phyloP scores from a whole-genome alignment of 2,113 vertebrate species.

The Saguinus midas region DNA sequence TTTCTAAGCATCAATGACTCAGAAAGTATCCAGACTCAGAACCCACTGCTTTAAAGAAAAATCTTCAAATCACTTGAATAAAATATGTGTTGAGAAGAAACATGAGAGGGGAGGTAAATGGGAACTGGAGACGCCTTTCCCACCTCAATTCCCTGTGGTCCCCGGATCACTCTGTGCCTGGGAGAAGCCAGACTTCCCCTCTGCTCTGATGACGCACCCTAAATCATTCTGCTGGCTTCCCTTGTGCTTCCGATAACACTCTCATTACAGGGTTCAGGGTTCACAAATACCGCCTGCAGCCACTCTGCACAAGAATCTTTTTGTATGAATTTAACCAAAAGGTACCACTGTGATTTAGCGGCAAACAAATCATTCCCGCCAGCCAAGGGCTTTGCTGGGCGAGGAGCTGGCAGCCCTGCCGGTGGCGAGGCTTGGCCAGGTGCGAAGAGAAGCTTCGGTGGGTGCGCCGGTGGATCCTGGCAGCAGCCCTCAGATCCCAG shows the following conservation, averaged over 20 bases:
- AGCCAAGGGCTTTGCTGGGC: not conserved
- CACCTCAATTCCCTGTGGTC: rapidly evolving
- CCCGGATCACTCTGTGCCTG: rapidly evolving
- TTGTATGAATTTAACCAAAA: not conserved
- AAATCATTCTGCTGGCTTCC: rapidly evolving
- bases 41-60: rapidly evolving
- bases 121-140: rapidly evolving
- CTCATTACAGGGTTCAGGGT: rapidly evolving
- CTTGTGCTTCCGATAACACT: not conserved
- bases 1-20: not conserved
- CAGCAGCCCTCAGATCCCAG: slow-evolving; percentile 3
- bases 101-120: rapidly evolving
- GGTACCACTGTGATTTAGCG: not conserved
- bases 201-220: rapidly evolving
- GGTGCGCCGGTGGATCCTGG: slow-evolving; percentile 8
- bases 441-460: not conserved
- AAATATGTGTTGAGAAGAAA: not conserved
- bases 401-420: not conserved
- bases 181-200: rapidly evolving
- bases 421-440: not conserved
- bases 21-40: not conserved
- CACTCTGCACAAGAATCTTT: not conserved
- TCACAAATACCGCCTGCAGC: not conserved
- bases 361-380: not conserved
- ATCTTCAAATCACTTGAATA: rapidly evolving